Conservation (phyloP, 2,113 vertebrate species). For the Epinephelus cyanopodus region DNA sequence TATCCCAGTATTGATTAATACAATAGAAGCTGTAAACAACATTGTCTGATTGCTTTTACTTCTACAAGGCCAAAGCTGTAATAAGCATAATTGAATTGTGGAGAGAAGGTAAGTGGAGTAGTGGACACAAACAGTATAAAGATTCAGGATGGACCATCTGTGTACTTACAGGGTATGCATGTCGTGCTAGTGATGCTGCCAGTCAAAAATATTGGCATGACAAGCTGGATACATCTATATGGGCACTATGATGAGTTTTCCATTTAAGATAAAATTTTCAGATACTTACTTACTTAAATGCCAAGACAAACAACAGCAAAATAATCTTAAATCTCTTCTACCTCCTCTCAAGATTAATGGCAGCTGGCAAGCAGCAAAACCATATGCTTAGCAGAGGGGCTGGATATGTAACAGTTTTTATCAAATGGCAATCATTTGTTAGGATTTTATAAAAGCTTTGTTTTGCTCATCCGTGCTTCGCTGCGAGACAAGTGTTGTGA, state of each 20-base stretch:
- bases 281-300: background rate
- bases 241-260: background rate
- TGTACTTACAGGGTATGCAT: background rate
- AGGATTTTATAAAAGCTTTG: background rate
- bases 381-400: background rate
- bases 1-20: background rate
- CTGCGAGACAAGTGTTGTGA: background rate
- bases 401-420: background rate
- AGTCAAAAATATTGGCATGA: background rate
- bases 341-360: background rate
- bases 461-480: background rate
- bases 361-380: background rate
- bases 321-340: background rate
- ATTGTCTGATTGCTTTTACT: constrained; percentile 22
- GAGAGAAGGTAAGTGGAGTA: background rate
- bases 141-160: background rate
- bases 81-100: constrained; percentile 5
- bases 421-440: background rate
- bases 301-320: background rate
- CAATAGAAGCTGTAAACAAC: constrained; percentile 1
- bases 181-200: background rate
- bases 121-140: background rate
- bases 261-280: background rate
- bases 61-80: background rate
- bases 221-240: background rate